Conservation (phyloP, 2,888 invertebrate genomes). For the Scelioninae gen. 1 region DNA sequence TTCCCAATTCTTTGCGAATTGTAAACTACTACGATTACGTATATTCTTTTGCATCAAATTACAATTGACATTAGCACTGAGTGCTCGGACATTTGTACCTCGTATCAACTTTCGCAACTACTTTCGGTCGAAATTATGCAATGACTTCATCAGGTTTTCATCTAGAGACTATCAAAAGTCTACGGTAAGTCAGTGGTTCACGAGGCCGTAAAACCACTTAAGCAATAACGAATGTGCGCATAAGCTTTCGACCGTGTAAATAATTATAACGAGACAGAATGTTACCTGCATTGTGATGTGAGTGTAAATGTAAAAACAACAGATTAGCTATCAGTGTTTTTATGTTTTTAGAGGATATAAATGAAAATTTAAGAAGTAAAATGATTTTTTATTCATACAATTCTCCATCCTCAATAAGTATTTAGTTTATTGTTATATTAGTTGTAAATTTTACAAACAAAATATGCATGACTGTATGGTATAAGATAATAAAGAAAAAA, state of each 20-base stretch:
- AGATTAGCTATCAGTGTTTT: conserved; percentile 66
- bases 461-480: too few relatives aligned
- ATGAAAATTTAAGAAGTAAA: conserved; percentile 45
- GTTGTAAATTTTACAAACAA: too few relatives aligned
- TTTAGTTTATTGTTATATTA: too few relatives aligned
- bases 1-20: conserved; percentile 9
- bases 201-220: conserved; percentile 23
- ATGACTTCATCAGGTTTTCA: conserved; percentile 34
- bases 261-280: conserved; percentile 50
- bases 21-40: not conserved
- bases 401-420: not conserved
- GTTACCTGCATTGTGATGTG: conserved; percentile 46
- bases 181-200: conserved; percentile 24
- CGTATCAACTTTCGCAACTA: conserved; percentile 8
- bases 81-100: conserved; percentile 18
- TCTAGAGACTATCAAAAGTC: conserved; percentile 21
- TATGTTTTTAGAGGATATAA: conserved; percentile 67
- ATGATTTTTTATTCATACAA: conserved; percentile 23
- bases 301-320: conserved; percentile 59
- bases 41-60: conserved; percentile 16
- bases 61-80: conserved; percentile 16
- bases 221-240: conserved; percentile 59
- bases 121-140: conserved; percentile 15
- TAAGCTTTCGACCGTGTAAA: conserved; percentile 59
- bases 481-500: too few relatives aligned